Evolutionary conservation across 2,888 invertebrate species (phyloP), one percentile per base, ranked within the genome.

Genomic region (Amiota communis): DNA sequence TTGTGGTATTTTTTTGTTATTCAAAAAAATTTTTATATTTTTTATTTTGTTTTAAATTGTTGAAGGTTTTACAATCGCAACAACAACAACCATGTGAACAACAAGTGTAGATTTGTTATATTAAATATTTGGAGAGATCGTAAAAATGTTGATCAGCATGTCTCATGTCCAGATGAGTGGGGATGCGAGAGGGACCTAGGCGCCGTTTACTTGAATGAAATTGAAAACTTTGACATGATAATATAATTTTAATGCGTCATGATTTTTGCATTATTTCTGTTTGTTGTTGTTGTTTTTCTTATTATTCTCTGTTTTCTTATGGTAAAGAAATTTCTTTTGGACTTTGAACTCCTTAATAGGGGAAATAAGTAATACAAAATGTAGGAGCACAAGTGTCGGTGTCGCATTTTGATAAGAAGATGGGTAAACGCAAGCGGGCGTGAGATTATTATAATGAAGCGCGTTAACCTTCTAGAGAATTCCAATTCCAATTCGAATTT

Each of bases 171-270:
- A 6, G n/a, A 9, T 20, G 17, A 20, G 20, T 20, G 20, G 11
- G 59, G 6, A 8, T 1, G 17, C n/a, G 53, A 53, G 59, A 59
- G 15, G 59, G 6, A 4, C n/a, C 2, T 12, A 12, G 53, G n/a
- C 53, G 53, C 47, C 65, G 64, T 12, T 13, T n/a, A n/a, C 48
- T n/a, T 65, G 13, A 47, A 59, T 59, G 17, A 36, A 63, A 23
- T 63, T 63, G 23, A 11, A 63, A 6, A 63, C 12, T 36, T 13
- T 36, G 36, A n/a, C 63, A 46, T n/a, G n/a, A 48, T 8, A 65
- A 36, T 17, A 65, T 49, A 17, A 47, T 51, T 68, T 68, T 36
- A 68, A 68, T 68, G 67, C 67, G 67, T 68, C 67, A 68, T 68
- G 20, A 67, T 67, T 49, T 67, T 46, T 13, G 13, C 51, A 51